Evolutionary conservation across 2,797 vertebrate genomes (phyloP), one percentile per base, ranked within the genome.

Genomic region (Megalops cyprinoides): DNA sequence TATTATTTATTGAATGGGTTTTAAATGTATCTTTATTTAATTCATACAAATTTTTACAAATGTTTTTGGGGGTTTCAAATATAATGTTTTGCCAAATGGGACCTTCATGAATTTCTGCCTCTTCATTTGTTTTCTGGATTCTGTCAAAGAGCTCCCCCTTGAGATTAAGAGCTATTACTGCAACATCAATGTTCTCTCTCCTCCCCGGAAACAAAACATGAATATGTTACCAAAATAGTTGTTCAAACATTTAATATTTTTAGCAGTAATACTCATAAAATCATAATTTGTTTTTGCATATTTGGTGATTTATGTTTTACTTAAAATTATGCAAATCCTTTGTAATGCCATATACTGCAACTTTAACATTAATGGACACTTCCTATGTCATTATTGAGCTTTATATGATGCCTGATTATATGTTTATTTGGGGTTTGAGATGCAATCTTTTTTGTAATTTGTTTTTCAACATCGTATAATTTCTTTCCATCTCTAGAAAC

Each of bases 351-450:
- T 96, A 95, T 96, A 94, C 96, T 98, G 97, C 97, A 97, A 96
- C 95, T 97, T 98, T 94, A 94, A 93, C 95, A 93, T 94, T 93
- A 95, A 95, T 91, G 92, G 93, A 91, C 96, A 95, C 97, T 99
- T 98, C 97, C 91, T 96, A 96, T 95, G 94, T 96, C 93, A 93
- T 97, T 99, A 97, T 97, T 98, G 97, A 93, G 87, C 91, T 94
- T 96, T 96, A 95, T 97, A 96, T 97, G 98, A 98, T 98, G 98
- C 97, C 97, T 85, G 97, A 98, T 94, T 85, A 90, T 75, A 83
- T 83, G 51, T 87, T 31, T 94, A 92, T 88, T 91, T 90, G 56
- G 6, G 53, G 7, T 51, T 51, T 51, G 49, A 51, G 18, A 51
- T 7, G 51, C 49, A 7, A 51, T 15, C n/a, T 51, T 51, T 51